Conservation (phyloP, 2,113 vertebrate species). For the Gracilinanus agilis region DNA sequence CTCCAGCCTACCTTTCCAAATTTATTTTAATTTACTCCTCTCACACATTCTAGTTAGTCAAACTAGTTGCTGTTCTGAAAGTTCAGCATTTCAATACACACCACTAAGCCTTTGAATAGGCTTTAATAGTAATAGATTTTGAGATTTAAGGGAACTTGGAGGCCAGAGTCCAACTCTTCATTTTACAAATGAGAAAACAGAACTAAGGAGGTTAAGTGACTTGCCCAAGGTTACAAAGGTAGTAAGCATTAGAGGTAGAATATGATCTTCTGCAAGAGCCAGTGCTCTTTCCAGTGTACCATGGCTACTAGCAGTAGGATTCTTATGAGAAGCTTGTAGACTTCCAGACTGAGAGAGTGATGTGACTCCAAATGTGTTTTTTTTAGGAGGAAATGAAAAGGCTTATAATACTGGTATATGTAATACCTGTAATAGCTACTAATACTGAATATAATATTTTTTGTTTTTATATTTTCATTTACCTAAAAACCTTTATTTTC, state of each 20-base stretch:
- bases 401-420: not conserved
- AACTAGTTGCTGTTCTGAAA: not conserved
- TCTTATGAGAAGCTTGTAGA: not conserved
- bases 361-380: not conserved
- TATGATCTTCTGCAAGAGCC: not conserved
- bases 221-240: no score
- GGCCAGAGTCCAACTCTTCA: not conserved
- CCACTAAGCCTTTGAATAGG: not conserved
- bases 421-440: not conserved
- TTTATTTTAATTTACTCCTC: no score
- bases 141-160: not conserved
- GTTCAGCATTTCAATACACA: not conserved
- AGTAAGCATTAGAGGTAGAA: not conserved
- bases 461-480: no score
- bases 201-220: not conserved
- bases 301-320: not conserved
- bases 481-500: no score
- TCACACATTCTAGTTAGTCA: not conserved
- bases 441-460: not conserved
- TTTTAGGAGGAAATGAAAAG: not conserved
- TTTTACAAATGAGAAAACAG: not conserved
- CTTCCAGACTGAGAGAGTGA: no score
- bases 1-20: not conserved
- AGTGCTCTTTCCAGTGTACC: not conserved
- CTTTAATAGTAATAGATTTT: not conserved